phyloP scores from a whole-genome alignment of 2,113 vertebrate genomes.

The Formicarius rufipectus region DNA sequence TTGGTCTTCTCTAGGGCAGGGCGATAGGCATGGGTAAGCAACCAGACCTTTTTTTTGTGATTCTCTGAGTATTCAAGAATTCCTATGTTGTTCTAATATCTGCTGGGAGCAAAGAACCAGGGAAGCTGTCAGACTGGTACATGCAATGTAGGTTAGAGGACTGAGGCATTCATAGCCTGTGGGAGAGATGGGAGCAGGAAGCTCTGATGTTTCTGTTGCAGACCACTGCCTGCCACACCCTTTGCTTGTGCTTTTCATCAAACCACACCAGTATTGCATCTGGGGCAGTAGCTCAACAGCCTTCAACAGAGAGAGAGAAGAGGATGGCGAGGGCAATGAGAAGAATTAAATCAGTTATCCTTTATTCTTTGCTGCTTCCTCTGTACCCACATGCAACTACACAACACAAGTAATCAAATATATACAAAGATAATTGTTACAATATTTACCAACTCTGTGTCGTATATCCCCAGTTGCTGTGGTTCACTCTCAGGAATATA shows the following conservation, averaged over 20 bases:
- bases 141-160: not conserved
- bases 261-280: not conserved
- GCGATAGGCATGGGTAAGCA: not conserved
- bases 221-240: not conserved
- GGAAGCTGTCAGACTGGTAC: not conserved
- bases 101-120: not conserved
- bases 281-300: not conserved
- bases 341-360: not conserved
- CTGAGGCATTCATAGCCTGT: not conserved
- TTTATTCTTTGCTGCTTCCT: not conserved
- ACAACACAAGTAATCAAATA: not conserved
- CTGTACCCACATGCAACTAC: not conserved
- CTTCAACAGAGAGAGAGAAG: not conserved
- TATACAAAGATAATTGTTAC: not conserved
- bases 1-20: not conserved
- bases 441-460: not conserved
- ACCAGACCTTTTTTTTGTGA: not conserved
- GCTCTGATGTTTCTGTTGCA: not conserved
- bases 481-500: not conserved
- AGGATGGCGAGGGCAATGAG: not conserved
- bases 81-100: not conserved
- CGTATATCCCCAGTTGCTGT: not conserved
- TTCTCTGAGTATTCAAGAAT: not conserved
- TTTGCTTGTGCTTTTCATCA: not conserved
- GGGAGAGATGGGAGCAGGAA: not conserved